These are phyloP conservation scores for Terrapene triunguis DNA, from an alignment of 2,113 vertebrate genomes.

Conservation along the genomic window DNA sequence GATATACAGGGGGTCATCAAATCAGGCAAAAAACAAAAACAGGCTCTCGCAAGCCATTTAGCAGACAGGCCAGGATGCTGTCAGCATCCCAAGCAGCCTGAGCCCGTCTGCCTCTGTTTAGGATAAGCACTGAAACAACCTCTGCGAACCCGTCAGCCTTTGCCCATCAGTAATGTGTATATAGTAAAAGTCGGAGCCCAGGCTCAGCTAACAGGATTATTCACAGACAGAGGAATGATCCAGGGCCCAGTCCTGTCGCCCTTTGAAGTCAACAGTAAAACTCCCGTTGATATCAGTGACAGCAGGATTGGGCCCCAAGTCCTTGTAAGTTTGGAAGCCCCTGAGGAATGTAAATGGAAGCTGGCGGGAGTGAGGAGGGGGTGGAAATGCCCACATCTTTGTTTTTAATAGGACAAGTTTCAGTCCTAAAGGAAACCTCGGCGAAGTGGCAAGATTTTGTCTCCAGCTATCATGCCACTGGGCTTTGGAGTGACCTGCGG, in stretches of 20 bases:
- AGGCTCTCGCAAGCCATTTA: slow-evolving; percentile 65
- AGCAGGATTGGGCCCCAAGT: slow-evolving; percentile 33
- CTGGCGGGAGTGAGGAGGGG: neutral
- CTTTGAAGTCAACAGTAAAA: slow-evolving; percentile 13
- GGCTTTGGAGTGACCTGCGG: slow-evolving; percentile 74
- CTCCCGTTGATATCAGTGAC: slow-evolving; percentile 24
- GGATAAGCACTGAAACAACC: slow-evolving; percentile 72
- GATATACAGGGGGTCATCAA: slow-evolving; percentile 28
- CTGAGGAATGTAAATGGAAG: neutral
- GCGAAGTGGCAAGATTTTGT: slow-evolving; percentile 73
- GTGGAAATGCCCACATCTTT: neutral
- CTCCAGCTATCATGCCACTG: slow-evolving; percentile 67
- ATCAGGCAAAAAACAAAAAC: slow-evolving; percentile 28
- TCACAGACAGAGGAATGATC: slow-evolving; percentile 66
- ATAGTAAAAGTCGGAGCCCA: slow-evolving; percentile 59
- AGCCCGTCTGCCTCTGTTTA: slow-evolving; percentile 62
- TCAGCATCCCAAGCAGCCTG: slow-evolving; percentile 73
- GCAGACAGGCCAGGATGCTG: slow-evolving; percentile 59
- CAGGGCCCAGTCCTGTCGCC: neutral
- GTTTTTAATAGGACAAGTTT: slow-evolving; percentile 58
- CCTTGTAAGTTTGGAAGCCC: slow-evolving; percentile 1
- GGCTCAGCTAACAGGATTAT: slow-evolving; percentile 76
- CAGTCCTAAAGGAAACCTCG: slow-evolving; percentile 36
- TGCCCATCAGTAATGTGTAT: slow-evolving; percentile 61
- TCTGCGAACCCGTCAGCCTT: slow-evolving; percentile 61